These are phyloP conservation scores for Drosophila watanabei DNA, from an alignment of 1,140 invertebrate species.

Conservation along the genomic window DNA sequence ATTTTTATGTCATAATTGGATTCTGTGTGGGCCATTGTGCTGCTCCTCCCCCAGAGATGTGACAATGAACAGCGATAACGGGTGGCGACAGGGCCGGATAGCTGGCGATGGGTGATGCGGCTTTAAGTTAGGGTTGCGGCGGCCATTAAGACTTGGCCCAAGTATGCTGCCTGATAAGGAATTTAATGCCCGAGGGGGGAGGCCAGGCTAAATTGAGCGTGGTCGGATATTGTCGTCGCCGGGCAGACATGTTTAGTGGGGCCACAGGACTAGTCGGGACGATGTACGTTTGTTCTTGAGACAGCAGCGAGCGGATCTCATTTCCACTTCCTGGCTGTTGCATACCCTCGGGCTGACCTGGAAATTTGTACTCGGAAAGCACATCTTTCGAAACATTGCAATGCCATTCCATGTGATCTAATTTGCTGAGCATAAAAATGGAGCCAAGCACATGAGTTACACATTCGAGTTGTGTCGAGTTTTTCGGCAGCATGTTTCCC, in stretches of 20 bases:
- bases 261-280: background rate
- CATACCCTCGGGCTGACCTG: constrained; percentile 60
- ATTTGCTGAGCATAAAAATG: constrained; percentile 30
- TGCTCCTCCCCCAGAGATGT: constrained; percentile 49
- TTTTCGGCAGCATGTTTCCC: constrained; percentile 40
- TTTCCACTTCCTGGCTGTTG: constrained; percentile 35
- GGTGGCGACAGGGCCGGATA: constrained; percentile 11
- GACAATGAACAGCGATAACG: constrained; percentile 77
- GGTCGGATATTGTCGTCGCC: constrained; percentile 64
- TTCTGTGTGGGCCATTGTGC: constrained; percentile 53
- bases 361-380: constrained; percentile 13
- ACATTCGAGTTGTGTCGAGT: constrained; percentile 33
- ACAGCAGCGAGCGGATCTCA: constrained; percentile 6
- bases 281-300: background rate
- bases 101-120: background rate
- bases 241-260: constrained; percentile 14
- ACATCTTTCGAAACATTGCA: constrained; percentile 1
- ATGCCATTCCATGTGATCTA: constrained; percentile 31
- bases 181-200: constrained; percentile 54
- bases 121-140: constrained; percentile 41
- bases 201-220: constrained; percentile 67
- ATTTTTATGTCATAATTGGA: constrained; percentile 85
- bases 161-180: constrained; percentile 67
- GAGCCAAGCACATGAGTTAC: constrained; percentile 13
- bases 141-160: constrained; percentile 61